A percentile compares a stretch with the other conserved stretches of the same genome.
Conservation (phyloP, 2,113 vertebrate species). For the Arenaria interpres region DNA sequence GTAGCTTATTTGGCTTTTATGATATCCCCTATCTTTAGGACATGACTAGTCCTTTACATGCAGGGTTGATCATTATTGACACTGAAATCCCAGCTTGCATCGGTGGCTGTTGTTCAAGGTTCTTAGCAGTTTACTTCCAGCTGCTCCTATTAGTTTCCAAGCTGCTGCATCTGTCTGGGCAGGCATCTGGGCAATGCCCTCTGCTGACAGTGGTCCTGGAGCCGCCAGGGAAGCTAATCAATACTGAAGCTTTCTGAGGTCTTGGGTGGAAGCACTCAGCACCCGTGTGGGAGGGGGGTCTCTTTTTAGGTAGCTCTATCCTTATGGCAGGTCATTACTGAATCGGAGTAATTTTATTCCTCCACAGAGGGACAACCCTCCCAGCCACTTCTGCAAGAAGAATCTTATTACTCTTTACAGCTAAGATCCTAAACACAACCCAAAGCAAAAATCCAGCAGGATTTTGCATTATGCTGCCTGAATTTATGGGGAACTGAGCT, state of each 20-base stretch:
- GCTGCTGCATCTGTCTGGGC: background rate
- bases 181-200: background rate
- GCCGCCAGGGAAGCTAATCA: background rate
- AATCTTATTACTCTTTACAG: background rate
- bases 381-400: background rate
- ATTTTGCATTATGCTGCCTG: background rate
- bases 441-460: background rate
- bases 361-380: background rate
- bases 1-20: background rate
- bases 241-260: background rate
- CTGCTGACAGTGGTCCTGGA: background rate
- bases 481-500: background rate
- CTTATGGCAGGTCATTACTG: background rate
- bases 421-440: background rate
- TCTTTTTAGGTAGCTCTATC: background rate
- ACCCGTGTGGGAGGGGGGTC: accelerated
- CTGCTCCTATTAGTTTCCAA: background rate
- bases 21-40: background rate
- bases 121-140: background rate
- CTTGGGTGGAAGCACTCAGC: background rate
- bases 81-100: background rate
- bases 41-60: background rate
- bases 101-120: background rate
- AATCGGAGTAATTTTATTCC: background rate
- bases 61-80: background rate